Evolutionary conservation across 2,113 vertebrate species (phyloP).

Genomic region (Dolichotis patagonum): DNA sequence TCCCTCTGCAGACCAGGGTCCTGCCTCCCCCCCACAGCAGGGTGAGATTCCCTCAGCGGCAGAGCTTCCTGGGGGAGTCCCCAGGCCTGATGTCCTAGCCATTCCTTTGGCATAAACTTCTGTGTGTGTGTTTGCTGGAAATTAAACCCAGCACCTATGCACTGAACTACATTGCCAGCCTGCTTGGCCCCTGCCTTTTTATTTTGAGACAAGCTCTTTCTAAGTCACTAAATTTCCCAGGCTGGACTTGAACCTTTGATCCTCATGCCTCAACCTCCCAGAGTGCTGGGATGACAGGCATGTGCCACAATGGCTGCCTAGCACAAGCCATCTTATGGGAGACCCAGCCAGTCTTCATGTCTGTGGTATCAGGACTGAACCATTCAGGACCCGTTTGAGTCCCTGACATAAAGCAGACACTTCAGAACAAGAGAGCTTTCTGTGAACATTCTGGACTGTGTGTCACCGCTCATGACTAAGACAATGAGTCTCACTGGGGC

Average conservation of each 20-base stretch:
- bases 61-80: neutral
- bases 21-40: neutral
- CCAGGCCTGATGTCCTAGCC: neutral
- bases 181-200: neutral
- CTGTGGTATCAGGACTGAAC: neutral
- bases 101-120: neutral
- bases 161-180: neutral
- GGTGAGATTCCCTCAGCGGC: neutral
- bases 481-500: rapidly evolving
- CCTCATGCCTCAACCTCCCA: neutral
- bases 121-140: neutral
- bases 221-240: neutral
- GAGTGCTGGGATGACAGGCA: neutral
- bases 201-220: neutral
- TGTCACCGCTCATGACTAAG: rapidly evolving
- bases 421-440: neutral
- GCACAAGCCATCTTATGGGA: neutral
- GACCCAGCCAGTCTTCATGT: neutral
- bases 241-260: neutral
- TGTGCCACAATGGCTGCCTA: neutral
- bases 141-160: neutral
- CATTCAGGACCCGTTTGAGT: neutral
- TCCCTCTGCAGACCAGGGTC: neutral
- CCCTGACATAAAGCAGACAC: neutral
- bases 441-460: neutral